A percentile compares a stretch with the other conserved stretches of the same genome.
Conservation (phyloP, 1,140 invertebrate species). For the Cydia amplana region DNA sequence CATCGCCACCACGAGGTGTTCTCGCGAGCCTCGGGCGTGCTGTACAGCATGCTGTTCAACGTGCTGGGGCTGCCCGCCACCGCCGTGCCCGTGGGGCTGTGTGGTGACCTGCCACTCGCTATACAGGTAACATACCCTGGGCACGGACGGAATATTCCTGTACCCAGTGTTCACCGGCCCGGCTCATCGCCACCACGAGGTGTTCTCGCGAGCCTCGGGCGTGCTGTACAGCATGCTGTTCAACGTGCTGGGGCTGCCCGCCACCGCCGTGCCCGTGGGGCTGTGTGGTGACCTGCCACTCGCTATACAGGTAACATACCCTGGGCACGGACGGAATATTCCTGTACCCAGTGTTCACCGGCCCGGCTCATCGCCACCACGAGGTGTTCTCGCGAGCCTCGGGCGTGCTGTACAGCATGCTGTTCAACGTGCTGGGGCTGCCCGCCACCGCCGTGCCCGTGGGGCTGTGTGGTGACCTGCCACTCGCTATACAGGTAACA, state of each 20-base stretch:
- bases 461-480: slow-evolving; percentile 86
- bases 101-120: slow-evolving; percentile 87
- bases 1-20: too few relatives aligned
- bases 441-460: slow-evolving; percentile 88
- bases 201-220: slow-evolving; percentile 81
- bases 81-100: slow-evolving; percentile 85
- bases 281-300: slow-evolving; percentile 85
- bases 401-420: slow-evolving; percentile 84
- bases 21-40: slow-evolving; percentile 80
- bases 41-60: slow-evolving; percentile 88
- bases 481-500: slow-evolving; percentile 88
- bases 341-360: too few relatives aligned
- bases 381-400: slow-evolving; percentile 67
- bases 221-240: slow-evolving; percentile 86
- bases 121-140: too few relatives aligned
- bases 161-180: slow-evolving; percentile 85
- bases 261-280: slow-evolving; percentile 87
- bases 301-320: slow-evolving; percentile 86
- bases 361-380: too few relatives aligned
- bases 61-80: slow-evolving; percentile 87
- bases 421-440: slow-evolving; percentile 88
- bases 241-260: slow-evolving; percentile 88
- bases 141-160: slow-evolving; percentile 86
- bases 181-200: slow-evolving; percentile 84
- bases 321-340: too few relatives aligned